Conservation (phyloP, 2,888 invertebrate genomes). For the Morpho helenor region DNA sequence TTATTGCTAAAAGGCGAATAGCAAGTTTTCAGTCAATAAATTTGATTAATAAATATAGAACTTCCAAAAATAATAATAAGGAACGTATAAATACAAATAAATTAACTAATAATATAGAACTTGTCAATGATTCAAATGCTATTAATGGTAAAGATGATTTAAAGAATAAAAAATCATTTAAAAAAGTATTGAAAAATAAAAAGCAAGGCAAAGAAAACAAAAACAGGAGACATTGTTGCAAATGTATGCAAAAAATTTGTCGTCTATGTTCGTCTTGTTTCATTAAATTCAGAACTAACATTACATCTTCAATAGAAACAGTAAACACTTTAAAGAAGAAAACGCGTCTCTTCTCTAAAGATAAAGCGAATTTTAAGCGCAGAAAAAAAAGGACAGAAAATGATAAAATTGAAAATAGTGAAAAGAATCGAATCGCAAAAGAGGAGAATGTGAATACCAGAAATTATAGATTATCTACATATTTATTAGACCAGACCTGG, state of each 20-base stretch:
- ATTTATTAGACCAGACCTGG: conserved; percentile 42
- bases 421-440: background rate
- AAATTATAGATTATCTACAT: conserved; percentile 41
- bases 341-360: background rate
- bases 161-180: background rate
- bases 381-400: conserved; percentile 41
- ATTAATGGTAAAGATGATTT: background rate
- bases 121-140: background rate
- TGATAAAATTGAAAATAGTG: conserved; percentile 7
- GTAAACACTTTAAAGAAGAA: background rate
- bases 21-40: background rate
- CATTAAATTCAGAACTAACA: background rate
- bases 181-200: background rate
- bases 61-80: background rate
- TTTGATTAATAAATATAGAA: background rate
- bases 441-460: conserved; percentile 35
- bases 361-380: conserved; percentile 42
- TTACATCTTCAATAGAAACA: background rate
- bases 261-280: background rate
- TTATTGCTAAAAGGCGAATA: background rate
- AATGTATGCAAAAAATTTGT: background rate
- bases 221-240: conserved; percentile 1
- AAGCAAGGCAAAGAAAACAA: background rate
- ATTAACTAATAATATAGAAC: background rate
- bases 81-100: background rate